Base-by-base conservation (phyloP, 2,797 vertebrate species). In the Ara ararauna region DNA sequence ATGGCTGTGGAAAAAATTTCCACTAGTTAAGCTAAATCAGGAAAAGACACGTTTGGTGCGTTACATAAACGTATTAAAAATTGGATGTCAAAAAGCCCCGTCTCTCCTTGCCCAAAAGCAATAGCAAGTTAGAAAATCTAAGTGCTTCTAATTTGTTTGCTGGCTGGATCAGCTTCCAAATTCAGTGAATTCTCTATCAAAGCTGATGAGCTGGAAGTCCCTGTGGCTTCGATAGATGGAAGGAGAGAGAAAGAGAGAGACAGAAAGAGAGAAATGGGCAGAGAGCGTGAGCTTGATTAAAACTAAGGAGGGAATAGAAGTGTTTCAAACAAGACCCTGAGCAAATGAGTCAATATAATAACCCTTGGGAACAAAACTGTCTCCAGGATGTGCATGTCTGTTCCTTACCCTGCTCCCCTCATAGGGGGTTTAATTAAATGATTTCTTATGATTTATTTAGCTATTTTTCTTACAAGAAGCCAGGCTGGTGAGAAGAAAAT, bases 21-120 rank as follows among this genome's bases (percentile, higher is more conserved):
- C 94, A 82, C 96, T 38, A 45, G 94, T 94, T 94, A 80, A 92
- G 95, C 96, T 97, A 96, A 96, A 96, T 97, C 68, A 82, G 96
- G 96, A 96, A 95, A 92, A 91, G 81, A 71, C 42, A 56, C 30
- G 91, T 94, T 96, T 95, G 36, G 79, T 85, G 92, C 13, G 22
- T 96, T 95, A 97, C 89, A 94, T 95, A 97, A 97, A 97, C 27
- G 80, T 36, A 92, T 98, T 98, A 97, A 95, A 97, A 97, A 97
- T 24, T 91, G 76, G 95, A 92, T 95, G 92, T 87, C 94, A 88
- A 87, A 87, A 95, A 94, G 93, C 84, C 92, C 86, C 29, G 80
- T 64, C 66, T 96, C 87, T 87, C 89, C 96, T 73, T 93, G 93
- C 95, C 96, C 96, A 64, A 94, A 89, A 97, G 94, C 95, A 94